A percentile compares a stretch with the other conserved stretches of the same genome.
These are phyloP conservation scores for Mechanitis mazaeus DNA, from an alignment of 2,888 invertebrate genomes.

Conservation along the genomic window DNA sequence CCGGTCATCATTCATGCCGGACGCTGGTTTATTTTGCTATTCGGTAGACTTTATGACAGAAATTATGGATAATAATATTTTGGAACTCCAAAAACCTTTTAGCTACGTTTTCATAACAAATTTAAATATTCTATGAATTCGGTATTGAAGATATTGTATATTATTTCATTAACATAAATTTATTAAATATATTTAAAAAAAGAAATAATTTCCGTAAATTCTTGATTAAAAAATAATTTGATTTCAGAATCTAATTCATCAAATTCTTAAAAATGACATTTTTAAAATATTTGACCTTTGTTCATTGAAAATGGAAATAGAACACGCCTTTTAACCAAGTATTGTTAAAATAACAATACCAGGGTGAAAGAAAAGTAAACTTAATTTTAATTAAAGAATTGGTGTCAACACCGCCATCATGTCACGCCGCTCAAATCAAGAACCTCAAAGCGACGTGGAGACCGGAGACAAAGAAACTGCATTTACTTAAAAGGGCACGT, in stretches of 20 bases:
- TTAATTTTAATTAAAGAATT: constrained; percentile 2
- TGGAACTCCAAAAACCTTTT: constrained; percentile 9
- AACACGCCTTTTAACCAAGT: background rate
- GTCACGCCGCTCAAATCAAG: too few species aligned
- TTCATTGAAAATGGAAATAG: background rate
- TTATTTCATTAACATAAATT: too few species aligned
- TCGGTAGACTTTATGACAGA: constrained; percentile 26
- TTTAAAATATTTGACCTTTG: background rate
- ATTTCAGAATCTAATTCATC: too few species aligned
- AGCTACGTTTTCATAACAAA: too few species aligned
- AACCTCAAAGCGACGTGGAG: too few species aligned
- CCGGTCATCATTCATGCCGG: constrained; percentile 43
- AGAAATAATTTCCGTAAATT: too few species aligned
- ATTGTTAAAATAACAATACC: background rate
- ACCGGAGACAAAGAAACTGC: too few species aligned
- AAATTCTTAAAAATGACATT: background rate
- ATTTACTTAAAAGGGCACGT: too few species aligned
- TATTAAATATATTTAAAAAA: too few species aligned
- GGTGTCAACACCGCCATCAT: too few species aligned
- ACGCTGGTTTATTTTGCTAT: constrained; percentile 24
- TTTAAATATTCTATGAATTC: too few species aligned
- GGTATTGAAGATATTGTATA: background rate
- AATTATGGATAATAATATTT: constrained; percentile 27
- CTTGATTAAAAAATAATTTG: too few species aligned
- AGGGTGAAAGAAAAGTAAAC: background rate